Base-by-base conservation (phyloP, 2,113 vertebrate species). In the Nesospiza acunhae region DNA sequence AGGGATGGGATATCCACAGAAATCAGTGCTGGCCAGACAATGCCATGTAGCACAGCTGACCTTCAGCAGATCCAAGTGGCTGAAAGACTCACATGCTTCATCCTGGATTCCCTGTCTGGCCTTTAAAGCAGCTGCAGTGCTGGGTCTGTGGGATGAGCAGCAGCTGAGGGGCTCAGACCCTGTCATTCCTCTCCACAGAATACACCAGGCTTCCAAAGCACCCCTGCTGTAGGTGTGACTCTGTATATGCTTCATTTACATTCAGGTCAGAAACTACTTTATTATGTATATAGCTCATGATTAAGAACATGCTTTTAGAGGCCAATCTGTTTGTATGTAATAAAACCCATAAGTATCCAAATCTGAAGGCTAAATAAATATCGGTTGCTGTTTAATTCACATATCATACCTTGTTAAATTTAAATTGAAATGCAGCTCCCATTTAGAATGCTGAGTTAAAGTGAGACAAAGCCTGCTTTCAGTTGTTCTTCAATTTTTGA, bases 401-500 rank as follows among this genome's bases (percentile, higher is more conserved):
- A 31, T 92, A 70, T 91, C 88, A 77, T 90, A 85, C 93, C 67
- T 74, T 67, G 72, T 89, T 93, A 93, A 96, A 96, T 78, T 66
- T 55, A 93, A 90, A 93, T 90, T 63, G 67, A 89, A 96, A 78
- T 63, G 39, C 63, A 92, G 84, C 78, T 78, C n/a, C 19, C 16
- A n/a, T 84, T 84, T 79, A 76, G 64, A 74, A 90, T 3, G 7
- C 47, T 47, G 77, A 46, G 24, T 77, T 90, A 67, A 92, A 95
- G 68, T 67, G 52, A 60, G 52, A 90, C 85, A 94, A 94, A 91
- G 91, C n/a, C 77, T 78, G 67, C 84, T 93, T 96, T 96, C 87
- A 94, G 53, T 46, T 84, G 24, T 73, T 91, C 75, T 84, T 96
- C 60, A 95, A 9, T 67, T 92, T 88, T 66, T 58, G 89, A 69